phyloP scores from a whole-genome alignment of 2,797 vertebrate species.

The Scolopax rusticola region DNA sequence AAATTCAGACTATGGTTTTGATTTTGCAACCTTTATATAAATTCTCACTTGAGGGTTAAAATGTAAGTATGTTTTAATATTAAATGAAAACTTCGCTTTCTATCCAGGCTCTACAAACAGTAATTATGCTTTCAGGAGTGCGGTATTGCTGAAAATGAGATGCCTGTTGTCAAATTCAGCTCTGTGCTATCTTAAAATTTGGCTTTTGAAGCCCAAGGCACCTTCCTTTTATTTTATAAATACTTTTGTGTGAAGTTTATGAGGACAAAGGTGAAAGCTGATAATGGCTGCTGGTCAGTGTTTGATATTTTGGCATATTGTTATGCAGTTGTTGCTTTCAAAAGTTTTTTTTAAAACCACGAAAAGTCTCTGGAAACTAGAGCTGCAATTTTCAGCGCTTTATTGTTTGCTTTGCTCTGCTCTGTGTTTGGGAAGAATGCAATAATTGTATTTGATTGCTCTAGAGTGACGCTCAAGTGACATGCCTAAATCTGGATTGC shows the following conservation, averaged over 20 bases:
- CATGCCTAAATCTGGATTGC: neutral
- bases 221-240: neutral
- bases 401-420: neutral
- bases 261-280: neutral
- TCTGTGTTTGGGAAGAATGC: neutral
- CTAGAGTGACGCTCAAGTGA: neutral
- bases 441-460: neutral
- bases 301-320: neutral
- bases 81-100: neutral
- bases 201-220: neutral
- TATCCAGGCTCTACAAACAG: neutral
- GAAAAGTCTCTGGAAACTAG: neutral
- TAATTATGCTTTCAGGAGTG: neutral
- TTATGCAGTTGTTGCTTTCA: neutral
- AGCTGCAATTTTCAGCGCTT: neutral
- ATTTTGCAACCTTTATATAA: neutral
- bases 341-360: neutral
- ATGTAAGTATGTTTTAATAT: neutral
- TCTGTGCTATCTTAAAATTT: neutral
- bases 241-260: fast-evolving
- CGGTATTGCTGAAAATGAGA: neutral
- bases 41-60: neutral
- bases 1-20: neutral
- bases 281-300: neutral
- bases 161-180: neutral